Evolutionary conservation across 1,140 invertebrate species (phyloP), one percentile per base, ranked within the genome.

Genomic region (Drosophila burlai): DNA sequence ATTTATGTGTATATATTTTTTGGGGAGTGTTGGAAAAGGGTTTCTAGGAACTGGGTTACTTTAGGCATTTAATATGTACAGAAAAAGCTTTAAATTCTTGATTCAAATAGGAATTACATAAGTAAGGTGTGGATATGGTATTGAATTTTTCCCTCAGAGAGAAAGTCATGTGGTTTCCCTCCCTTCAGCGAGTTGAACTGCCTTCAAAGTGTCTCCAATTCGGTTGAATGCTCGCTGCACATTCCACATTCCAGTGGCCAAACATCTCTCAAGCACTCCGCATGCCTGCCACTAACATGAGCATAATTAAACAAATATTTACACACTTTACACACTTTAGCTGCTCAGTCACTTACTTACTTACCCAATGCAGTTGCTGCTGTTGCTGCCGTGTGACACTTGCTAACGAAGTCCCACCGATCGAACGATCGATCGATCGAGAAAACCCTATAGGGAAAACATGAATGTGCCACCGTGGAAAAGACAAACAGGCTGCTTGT

Each of bases 301-400:
- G 85, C 84, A 90, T 90, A 90, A 89, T 89, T 89, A 89, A 89
- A 84, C 57, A 90, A 89, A 89, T 90, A 89, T 89, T 89, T 90
- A 84, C 81, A 62, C 81, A 89, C 77, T 87, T 87, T 84, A 84
- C 81, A 65, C 81, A 90, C 77, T 84, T 86, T 81, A 67, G 73
- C 80, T 83, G 80, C 65, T 54, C 72, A 75, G 82, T 77, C 60
- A 80, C 80, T 85, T 52, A 67, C 77, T 74, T 61, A 71, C 64
- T 45, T 34, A 65, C 45, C 66, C 58, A 47, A 78, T 63, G 77
- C 81, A 64, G 69, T 72, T 67, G 83, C 75, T 81, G 83, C 81
- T 67, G 83, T 72, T 81, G 83, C 81, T 81, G 66, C 62, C 45
- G 67, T 71, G 68, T 72, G 52, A 69, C 65, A 72, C 52, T 72